Percentiles rank a stretch among this genome's conserved stretches.
Evolutionary conservation across 2,113 vertebrate species (phyloP).

Genomic region (Dipodomys stephensi): DNA sequence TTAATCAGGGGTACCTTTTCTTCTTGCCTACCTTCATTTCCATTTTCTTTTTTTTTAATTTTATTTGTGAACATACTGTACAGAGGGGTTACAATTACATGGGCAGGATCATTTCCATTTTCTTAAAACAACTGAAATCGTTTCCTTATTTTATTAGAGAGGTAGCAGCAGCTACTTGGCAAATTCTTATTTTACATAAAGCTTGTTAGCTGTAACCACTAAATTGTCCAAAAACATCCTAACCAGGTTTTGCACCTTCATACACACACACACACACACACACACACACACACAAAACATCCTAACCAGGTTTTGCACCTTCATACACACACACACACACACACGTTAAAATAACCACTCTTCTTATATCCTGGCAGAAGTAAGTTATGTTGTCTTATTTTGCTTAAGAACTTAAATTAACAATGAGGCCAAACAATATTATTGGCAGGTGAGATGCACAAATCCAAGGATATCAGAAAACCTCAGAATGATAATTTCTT

Average conservation of each 20-base stretch:
- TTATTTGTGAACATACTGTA: too few species aligned
- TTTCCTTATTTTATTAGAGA: not conserved
- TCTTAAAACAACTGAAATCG: conserved; percentile 6
- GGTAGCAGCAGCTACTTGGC: not conserved
- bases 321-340: too few species aligned
- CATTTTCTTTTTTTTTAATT: not conserved
- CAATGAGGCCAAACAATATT: not conserved
- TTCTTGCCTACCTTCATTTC: not conserved
- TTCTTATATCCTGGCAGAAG: not conserved
- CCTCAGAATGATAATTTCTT: conserved; percentile 19
- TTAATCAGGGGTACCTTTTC: not conserved
- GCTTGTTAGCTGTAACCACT: not conserved
- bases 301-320: not conserved
- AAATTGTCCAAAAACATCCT: not conserved
- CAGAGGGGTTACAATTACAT: too few species aligned
- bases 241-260: not conserved
- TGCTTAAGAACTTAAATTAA: conserved; percentile 37
- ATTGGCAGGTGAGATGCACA: conserved; percentile 4
- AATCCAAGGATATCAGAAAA: not conserved
- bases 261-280: too few species aligned
- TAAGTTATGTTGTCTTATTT: not conserved
- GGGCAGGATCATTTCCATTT: not conserved
- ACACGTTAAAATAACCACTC: not conserved
- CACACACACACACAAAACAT: not conserved
- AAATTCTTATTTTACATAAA: not conserved